Conservation (phyloP, 2,888 invertebrate species). For the Lucinisca nassula region DNA sequence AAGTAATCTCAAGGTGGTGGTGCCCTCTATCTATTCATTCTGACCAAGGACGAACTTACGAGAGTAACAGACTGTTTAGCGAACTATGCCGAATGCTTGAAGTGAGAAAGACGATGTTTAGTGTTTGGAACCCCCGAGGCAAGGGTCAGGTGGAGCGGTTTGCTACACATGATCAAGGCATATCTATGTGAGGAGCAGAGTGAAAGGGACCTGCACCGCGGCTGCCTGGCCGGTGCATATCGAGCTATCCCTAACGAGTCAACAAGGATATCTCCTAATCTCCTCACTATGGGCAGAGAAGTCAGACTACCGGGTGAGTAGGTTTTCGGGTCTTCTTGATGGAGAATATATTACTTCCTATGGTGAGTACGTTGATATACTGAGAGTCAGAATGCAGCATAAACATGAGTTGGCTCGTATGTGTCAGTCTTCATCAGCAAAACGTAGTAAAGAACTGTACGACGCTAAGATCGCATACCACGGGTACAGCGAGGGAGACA, state of each 20-base stretch:
- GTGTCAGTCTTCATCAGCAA: neutral
- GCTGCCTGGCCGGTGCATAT: constrained; percentile 32
- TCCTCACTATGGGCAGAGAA: constrained; percentile 10
- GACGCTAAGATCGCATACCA: neutral
- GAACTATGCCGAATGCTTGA: constrained; percentile 18
- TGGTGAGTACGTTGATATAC: constrained; percentile 9
- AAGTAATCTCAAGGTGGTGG: constrained; percentile 33
- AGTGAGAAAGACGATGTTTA: constrained; percentile 28
- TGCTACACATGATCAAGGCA: constrained; percentile 26
- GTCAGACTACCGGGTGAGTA: neutral
- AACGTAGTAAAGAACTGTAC: neutral
- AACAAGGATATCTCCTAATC: constrained; percentile 19
- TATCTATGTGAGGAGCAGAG: constrained; percentile 22
- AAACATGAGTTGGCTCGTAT: neutral
- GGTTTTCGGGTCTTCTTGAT: neutral
- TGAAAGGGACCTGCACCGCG: constrained; percentile 22
- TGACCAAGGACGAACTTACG: constrained; percentile 18
- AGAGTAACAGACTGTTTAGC: constrained; percentile 18
- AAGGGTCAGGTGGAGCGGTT: constrained; percentile 22
- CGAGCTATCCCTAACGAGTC: constrained; percentile 15
- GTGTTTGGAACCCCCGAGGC: constrained; percentile 12
- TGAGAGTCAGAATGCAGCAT: neutral
- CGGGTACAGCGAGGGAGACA: neutral
- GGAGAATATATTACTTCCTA: neutral
- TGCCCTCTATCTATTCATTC: neutral